phyloP scores from a whole-genome alignment of 2,797 vertebrate species.

The Otolemur crassicaudatus region DNA sequence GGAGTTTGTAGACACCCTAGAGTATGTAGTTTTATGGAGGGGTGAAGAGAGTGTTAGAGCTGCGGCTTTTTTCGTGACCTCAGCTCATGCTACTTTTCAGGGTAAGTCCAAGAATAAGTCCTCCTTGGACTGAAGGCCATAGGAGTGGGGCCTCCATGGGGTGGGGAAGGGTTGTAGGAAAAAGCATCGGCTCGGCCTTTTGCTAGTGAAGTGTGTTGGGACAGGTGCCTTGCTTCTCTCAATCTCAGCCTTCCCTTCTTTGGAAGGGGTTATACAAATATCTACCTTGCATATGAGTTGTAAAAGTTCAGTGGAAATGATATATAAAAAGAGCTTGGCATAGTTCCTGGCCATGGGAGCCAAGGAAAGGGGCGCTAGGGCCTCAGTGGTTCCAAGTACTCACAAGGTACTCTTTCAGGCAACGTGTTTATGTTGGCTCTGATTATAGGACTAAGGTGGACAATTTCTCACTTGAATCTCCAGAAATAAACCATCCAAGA shows the following conservation, averaged over 20 bases:
- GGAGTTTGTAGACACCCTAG: not conserved
- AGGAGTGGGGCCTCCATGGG: not conserved
- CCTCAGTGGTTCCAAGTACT: not conserved
- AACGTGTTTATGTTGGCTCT: not conserved
- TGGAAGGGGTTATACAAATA: not conserved
- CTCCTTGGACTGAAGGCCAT: not conserved
- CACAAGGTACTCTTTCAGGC: not conserved
- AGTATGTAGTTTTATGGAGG: not conserved
- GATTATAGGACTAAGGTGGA: not conserved
- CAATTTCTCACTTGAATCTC: not conserved
- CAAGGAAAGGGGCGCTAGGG: not conserved
- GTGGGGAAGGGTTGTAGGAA: not conserved
- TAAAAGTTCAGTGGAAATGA: not conserved
- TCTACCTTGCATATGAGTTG: not conserved
- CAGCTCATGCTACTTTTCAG: not conserved
- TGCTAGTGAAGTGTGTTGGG: not conserved
- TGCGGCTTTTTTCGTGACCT: not conserved
- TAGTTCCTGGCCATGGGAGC: not conserved
- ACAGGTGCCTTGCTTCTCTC: not conserved
- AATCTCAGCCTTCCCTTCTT: not conserved
- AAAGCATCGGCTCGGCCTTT: not conserved
- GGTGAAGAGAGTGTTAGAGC: not conserved
- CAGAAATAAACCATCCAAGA: conserved; percentile 3
- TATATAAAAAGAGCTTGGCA: not conserved
- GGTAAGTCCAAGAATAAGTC: not conserved